Evolutionary conservation across 37 sponge, comb jelly and placozoan genomes (phyloP).

Genomic region (Mnemiopsis leidyi): DNA sequence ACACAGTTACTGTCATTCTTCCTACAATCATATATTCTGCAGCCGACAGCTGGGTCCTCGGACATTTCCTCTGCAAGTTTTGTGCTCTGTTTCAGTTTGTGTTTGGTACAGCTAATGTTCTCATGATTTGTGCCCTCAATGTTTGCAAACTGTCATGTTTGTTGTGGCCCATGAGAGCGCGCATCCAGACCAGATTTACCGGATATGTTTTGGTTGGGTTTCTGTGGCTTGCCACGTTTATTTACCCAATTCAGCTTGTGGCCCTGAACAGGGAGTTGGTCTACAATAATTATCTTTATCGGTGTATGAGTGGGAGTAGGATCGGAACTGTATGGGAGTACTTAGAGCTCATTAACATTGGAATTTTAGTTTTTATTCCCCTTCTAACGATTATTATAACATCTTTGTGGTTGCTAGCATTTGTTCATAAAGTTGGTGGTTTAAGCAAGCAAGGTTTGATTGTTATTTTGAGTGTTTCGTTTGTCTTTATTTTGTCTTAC

Average conservation of each 20-base stretch:
- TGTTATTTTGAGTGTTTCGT: background rate
- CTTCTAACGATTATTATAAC: background rate
- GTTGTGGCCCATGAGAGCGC: background rate
- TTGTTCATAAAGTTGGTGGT: background rate
- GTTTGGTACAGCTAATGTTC: background rate
- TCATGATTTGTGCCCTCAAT: background rate
- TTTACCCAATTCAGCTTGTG: background rate
- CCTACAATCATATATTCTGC: background rate
- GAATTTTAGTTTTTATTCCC: background rate
- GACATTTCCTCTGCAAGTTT: background rate
- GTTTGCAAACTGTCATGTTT: conserved; percentile 2
- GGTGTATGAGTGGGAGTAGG: background rate
- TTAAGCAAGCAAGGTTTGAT: background rate
- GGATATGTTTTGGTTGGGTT: background rate
- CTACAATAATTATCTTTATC: background rate
- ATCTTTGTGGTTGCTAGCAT: background rate
- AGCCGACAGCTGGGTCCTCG: background rate
- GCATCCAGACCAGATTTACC: background rate
- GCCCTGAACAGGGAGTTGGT: background rate
- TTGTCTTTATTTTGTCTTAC: background rate
- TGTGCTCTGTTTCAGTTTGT: background rate
- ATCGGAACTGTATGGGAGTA: background rate
- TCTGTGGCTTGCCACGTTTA: background rate
- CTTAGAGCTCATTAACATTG: background rate
- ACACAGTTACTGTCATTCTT: conserved; percentile 2